Evolutionary conservation across 2,888 invertebrate genomes (phyloP).

Genomic region (Athalia rosae): DNA sequence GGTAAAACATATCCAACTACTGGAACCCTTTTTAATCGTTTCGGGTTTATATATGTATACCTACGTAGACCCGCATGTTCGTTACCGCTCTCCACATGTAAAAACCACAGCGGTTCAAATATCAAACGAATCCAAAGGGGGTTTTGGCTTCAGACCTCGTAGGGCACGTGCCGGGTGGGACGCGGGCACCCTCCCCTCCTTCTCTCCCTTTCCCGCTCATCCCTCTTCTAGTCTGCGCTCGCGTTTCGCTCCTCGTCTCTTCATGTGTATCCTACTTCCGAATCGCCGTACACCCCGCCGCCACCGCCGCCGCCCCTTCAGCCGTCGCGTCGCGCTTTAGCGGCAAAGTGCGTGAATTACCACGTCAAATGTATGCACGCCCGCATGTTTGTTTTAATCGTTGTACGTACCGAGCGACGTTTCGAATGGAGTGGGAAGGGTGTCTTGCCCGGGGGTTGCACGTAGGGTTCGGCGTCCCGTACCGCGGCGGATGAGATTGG

Average conservation of each 20-base stretch:
- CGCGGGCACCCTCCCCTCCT: constrained; percentile 2
- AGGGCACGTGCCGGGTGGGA: constrained; percentile 24
- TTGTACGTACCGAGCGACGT: constrained; percentile 33
- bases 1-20: background rate
- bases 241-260: too few species aligned
- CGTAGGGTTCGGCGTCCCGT: background rate
- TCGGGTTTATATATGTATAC: constrained; percentile 14
- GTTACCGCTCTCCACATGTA: constrained; percentile 3
- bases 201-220: background rate
- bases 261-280: constrained; percentile 10
- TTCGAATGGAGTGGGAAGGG: constrained; percentile 15
- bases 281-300: background rate
- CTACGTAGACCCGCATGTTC: constrained; percentile 38
- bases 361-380: constrained; percentile 28
- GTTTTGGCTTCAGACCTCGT: constrained; percentile 17
- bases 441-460: background rate
- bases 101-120: constrained; percentile 16
- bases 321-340: background rate
- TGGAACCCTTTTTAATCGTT: constrained; percentile 9
- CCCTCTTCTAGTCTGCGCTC: too few species aligned
- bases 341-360: background rate
- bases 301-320: background rate
- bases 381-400: constrained; percentile 42
- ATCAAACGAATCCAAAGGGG: constrained; percentile 39
- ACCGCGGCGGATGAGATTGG: constrained; percentile 1